Percentiles rank a stretch among this genome's conserved stretches.
Conservation (phyloP, 2,113 vertebrate species). For the Pseudolaguvia tuberculata region DNA sequence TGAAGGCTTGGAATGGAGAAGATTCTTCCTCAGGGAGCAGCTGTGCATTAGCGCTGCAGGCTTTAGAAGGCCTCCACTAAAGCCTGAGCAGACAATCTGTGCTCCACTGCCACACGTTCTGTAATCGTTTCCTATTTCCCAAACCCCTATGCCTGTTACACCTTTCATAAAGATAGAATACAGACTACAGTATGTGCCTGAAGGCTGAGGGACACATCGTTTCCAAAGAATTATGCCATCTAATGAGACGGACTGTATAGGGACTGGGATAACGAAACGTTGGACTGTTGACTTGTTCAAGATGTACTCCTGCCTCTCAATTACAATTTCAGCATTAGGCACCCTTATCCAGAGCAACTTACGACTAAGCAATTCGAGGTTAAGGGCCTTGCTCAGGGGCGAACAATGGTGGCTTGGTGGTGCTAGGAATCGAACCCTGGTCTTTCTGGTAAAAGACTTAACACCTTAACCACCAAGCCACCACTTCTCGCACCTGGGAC, state of each 20-base stretch:
- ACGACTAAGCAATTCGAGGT: no score
- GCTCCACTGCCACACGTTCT: constrained; percentile 31
- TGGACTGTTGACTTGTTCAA: no score
- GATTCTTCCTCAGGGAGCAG: constrained; percentile 35
- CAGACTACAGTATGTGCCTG: background rate
- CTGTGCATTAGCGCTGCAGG: constrained; percentile 47
- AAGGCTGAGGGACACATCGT: background rate
- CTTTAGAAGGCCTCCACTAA: constrained; percentile 15
- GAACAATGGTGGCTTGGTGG: no score
- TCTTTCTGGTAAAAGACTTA: no score
- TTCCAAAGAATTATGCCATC: background rate
- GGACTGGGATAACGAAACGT: background rate
- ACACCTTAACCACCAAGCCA: no score
- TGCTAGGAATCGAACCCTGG: no score
- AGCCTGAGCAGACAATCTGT: constrained; percentile 28
- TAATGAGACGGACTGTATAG: background rate
- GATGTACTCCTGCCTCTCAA: no score
- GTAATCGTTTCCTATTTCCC: background rate
- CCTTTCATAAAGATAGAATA: background rate
- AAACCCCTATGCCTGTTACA: background rate
- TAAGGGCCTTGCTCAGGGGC: no score
- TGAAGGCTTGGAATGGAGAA: constrained; percentile 35
- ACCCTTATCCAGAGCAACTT: no score
- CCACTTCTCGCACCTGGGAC: no score
- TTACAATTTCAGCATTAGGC: no score